Percentiles rank a stretch among this genome's conserved stretches.
These are phyloP conservation scores for Trichomalopsis sarcophagae DNA, from an alignment of 1,140 invertebrate species.

Conservation along the genomic window DNA sequence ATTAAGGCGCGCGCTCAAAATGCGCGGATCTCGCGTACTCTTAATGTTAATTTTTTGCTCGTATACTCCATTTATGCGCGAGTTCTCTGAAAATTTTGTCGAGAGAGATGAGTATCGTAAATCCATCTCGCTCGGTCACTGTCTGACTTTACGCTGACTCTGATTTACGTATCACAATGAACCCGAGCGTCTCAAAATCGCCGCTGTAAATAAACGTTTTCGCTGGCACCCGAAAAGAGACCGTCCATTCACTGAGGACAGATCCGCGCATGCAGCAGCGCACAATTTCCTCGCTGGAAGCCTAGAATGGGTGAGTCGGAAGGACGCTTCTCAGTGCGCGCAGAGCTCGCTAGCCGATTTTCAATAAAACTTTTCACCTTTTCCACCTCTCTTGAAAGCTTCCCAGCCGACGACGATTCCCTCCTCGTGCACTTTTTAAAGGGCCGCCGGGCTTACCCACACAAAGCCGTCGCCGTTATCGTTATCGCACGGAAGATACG, in stretches of 20 bases:
- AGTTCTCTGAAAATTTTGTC: not conserved
- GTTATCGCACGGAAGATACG: not conserved
- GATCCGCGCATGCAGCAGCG: too few relatives aligned
- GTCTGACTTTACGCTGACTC: not conserved
- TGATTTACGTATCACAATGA: not conserved
- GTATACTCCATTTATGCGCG: not conserved
- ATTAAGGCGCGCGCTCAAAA: slow-evolving; percentile 6
- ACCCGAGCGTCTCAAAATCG: not conserved
- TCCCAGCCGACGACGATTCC: not conserved
- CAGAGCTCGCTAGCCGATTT: not conserved
- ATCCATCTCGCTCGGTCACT: not conserved
- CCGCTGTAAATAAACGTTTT: not conserved
- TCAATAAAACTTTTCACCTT: slow-evolving; percentile 1
- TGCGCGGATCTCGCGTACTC: slow-evolving; percentile 1
- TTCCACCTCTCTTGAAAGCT: not conserved
- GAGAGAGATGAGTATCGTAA: not conserved
- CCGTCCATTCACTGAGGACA: not conserved
- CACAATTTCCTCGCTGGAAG: not conserved
- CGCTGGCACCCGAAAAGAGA: not conserved
- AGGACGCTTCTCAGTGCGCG: not conserved
- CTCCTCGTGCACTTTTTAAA: not conserved
- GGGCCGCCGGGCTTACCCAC: not conserved
- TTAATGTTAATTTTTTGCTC: slow-evolving; percentile 26
- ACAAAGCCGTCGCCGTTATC: slow-evolving; percentile 33
- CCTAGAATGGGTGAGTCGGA: not conserved